Base-by-base conservation (phyloP, 1,140 invertebrate species). In the Pogonomyrmex barbatus region DNA sequence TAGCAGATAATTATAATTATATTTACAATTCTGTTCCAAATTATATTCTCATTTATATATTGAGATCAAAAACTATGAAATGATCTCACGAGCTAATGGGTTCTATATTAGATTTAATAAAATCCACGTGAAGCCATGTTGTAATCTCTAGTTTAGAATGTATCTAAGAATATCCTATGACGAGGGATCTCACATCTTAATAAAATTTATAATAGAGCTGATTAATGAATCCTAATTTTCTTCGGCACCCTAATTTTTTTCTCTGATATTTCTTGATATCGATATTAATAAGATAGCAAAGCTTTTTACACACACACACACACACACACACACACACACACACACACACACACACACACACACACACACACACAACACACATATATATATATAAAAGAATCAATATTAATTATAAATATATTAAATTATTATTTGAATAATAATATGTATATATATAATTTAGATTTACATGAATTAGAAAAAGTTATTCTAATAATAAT, bases 71-170 rank as follows among this genome's bases (percentile, higher is more conserved):
- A 77, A 58, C n/a, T 52, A 60, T 50, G 45, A 86, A 86, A 88
- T 42, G 50, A 81, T 71, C 45, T 86, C 82, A 42, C 42, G 45
- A 60, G 12, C 70, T 78, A 52, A 58, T 73, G 78, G 58, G 4
- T 77, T 89, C 54, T 10, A 73, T 77, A 89, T 87, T 90, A 84
- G 85, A 78, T 89, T 73, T 75, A 89, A 77, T 70, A 84, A 50
- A 24, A 82, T 87, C 73, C 60, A 76, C 39, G 24, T 33, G 63
- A 63, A 63, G 47, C 24, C 24, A 24, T 24, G 24, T 63, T 9
- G 86, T 68, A 56, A 17, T 54, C 42, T 84, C 24, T 89, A 63
- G 68, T 76, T 75, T 56, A 30, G 56, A 62, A 60, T 82, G 54
- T 33, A 58, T 65, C 42, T 75, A 82, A 82, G 62, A 70, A 77